Conservation (phyloP, 2,888 invertebrate species). For the Sinelater perroti region DNA sequence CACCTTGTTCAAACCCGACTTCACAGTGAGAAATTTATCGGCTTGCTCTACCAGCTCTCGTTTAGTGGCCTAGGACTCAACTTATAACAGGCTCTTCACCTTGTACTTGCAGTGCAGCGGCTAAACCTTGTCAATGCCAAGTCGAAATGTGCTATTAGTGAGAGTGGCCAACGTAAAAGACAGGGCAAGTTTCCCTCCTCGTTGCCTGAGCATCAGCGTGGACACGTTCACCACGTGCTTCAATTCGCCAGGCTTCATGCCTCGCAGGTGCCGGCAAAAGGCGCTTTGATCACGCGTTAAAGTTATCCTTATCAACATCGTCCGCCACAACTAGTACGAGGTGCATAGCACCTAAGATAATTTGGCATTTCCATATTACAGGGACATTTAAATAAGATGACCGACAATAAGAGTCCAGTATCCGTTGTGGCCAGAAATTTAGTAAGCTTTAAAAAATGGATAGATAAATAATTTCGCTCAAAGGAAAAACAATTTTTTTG, state of each 20-base stretch:
- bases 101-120: conserved; percentile 80
- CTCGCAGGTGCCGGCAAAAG: conserved; percentile 87
- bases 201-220: conserved; percentile 74
- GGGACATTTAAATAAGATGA: not conserved
- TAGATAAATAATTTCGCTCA: too few relatives aligned
- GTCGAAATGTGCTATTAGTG: conserved; percentile 78
- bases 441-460: too few relatives aligned
- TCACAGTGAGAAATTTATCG: conserved; percentile 65
- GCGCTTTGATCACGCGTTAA: conserved; percentile 96
- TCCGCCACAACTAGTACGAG: not conserved
- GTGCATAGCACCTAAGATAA: conserved; percentile 8
- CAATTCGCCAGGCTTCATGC: conserved; percentile 75
- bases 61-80: conserved; percentile 76
- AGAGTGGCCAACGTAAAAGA: conserved; percentile 73
- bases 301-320: conserved; percentile 86
- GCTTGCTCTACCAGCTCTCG: conserved; percentile 67
- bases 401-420: too few relatives aligned
- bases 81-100: conserved; percentile 78
- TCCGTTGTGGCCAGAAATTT: too few relatives aligned
- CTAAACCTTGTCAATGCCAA: conserved; percentile 85
- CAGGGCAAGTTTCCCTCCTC: conserved; percentile 64
- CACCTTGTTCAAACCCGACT: conserved; percentile 68
- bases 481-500: too few relatives aligned
- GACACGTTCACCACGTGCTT: conserved; percentile 77
- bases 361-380: conserved; percentile 8